phyloP scores from a whole-genome alignment of 2,888 invertebrate genomes.

The Caenorhabditis imperialis region DNA sequence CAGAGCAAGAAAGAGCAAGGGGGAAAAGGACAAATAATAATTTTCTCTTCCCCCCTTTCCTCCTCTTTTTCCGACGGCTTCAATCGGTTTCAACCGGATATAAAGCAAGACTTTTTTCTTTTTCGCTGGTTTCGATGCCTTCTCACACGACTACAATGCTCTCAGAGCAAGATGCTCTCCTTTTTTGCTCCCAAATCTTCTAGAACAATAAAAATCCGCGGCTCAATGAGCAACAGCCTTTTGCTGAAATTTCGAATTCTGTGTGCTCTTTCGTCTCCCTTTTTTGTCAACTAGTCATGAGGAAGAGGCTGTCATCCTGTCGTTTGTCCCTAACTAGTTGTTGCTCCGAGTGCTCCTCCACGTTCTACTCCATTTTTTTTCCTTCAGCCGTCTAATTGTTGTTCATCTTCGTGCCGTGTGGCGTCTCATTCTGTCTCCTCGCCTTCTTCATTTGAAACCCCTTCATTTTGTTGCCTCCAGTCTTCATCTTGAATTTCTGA shows the following conservation, averaged over 20 bases:
- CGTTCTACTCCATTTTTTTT: slow-evolving; percentile 8
- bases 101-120: slow-evolving; percentile 18
- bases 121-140: background rate
- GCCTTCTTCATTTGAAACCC: background rate
- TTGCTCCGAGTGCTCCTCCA: slow-evolving; percentile 5
- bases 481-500: background rate
- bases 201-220: slow-evolving; percentile 40
- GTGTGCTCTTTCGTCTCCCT: no score
- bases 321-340: slow-evolving; percentile 41
- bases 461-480: background rate
- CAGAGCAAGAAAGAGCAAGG: no score
- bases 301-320: slow-evolving; percentile 39
- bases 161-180: no score
- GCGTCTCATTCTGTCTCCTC: background rate
- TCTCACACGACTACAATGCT: no score
- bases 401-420: slow-evolving; percentile 25
- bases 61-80: slow-evolving; percentile 3
- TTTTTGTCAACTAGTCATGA: no score
- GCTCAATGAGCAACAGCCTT: slow-evolving; percentile 30
- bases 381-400: slow-evolving; percentile 44
- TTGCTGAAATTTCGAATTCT: slow-evolving; percentile 1
- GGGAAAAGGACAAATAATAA: slow-evolving; percentile 32
- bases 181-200: no score
- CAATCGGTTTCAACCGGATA: background rate
- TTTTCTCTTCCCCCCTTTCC: slow-evolving; percentile 17